Percentiles rank a stretch among this genome's conserved stretches.
Evolutionary conservation across 2,797 vertebrate species (phyloP).

Genomic region (Alauda arvensis): DNA sequence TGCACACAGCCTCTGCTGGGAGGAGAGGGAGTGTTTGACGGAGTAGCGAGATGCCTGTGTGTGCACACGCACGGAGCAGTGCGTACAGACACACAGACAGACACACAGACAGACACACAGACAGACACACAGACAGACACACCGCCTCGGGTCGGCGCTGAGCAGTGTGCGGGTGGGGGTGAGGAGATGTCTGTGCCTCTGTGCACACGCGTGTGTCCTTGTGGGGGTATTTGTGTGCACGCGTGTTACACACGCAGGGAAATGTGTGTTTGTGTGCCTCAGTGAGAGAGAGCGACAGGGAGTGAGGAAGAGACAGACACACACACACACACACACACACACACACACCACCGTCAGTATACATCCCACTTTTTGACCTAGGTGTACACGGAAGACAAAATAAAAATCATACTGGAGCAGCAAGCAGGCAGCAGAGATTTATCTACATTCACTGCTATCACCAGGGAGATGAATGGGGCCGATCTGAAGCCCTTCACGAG

Average conservation of each 20-base stretch:
- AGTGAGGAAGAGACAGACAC: background rate
- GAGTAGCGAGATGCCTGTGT: slow-evolving; percentile 39
- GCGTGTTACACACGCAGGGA: slow-evolving; percentile 21
- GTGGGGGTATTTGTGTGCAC: slow-evolving; percentile 9
- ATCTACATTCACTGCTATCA: slow-evolving; percentile 86
- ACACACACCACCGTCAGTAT: slow-evolving; percentile 13
- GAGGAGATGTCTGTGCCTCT: background rate
- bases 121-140: background rate
- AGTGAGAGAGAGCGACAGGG: background rate
- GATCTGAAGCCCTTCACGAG: slow-evolving; percentile 81
- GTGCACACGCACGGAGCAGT: background rate
- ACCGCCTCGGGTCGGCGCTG: slow-evolving; percentile 14
- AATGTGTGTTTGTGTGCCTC: background rate
- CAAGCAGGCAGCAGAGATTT: slow-evolving; percentile 80
- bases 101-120: background rate
- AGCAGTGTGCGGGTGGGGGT: slow-evolving; percentile 1
- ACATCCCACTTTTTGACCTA: slow-evolving; percentile 72
- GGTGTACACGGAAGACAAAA: slow-evolving; percentile 73
- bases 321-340: background rate
- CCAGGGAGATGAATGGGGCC: slow-evolving; percentile 85
- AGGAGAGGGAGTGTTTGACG: slow-evolving; percentile 62
- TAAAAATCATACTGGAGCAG: slow-evolving; percentile 76
- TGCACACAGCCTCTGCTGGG: slow-evolving; percentile 70
- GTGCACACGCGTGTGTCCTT: background rate
- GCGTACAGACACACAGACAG: slow-evolving; percentile 42